phyloP scores from a whole-genome alignment of 2,888 invertebrate species.

The Linnaemya tessellans region DNA sequence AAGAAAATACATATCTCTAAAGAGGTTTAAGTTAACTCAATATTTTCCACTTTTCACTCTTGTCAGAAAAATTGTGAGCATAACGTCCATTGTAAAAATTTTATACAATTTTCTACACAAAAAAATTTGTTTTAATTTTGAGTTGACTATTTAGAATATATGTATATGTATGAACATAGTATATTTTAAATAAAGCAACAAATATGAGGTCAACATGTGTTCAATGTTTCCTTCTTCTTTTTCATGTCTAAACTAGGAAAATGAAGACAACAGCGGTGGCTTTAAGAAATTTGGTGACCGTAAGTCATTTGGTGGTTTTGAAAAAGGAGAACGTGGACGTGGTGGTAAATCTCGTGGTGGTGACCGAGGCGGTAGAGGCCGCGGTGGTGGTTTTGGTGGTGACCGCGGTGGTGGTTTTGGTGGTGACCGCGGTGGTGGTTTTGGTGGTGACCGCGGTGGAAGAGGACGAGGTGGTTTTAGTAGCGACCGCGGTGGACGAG shows the following conservation, averaged over 20 bases:
- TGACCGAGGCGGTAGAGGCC: constrained; percentile 74
- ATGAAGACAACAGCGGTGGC: constrained; percentile 72
- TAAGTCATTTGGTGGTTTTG: constrained; percentile 82
- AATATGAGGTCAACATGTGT: constrained; percentile 82
- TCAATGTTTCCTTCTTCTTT: constrained; percentile 74
- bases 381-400: constrained; percentile 73
- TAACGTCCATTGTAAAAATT: too few relatives aligned
- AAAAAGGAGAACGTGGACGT: constrained; percentile 74
- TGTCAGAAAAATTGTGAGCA: too few relatives aligned
- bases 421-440: constrained; percentile 74
- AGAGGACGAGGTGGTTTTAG: constrained; percentile 78
- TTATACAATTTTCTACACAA: too few relatives aligned
- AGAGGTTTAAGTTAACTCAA: too few relatives aligned
- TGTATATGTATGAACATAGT: constrained; percentile 4
- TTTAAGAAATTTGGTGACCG: constrained; percentile 81
- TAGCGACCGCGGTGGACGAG: constrained; percentile 78
- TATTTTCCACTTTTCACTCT: too few relatives aligned
- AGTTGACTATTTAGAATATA: too few relatives aligned
- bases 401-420: constrained; percentile 74
- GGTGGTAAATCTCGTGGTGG: constrained; percentile 68
- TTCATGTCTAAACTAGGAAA: constrained; percentile 74
- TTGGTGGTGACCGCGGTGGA: constrained; percentile 74
- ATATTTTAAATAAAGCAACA: constrained; percentile 31
- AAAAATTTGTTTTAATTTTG: too few relatives aligned
- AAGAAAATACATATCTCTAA: too few relatives aligned